These are phyloP conservation scores for Drosophila ananassae DNA, from an alignment of 1,140 invertebrate genomes.

Conservation along the genomic window DNA sequence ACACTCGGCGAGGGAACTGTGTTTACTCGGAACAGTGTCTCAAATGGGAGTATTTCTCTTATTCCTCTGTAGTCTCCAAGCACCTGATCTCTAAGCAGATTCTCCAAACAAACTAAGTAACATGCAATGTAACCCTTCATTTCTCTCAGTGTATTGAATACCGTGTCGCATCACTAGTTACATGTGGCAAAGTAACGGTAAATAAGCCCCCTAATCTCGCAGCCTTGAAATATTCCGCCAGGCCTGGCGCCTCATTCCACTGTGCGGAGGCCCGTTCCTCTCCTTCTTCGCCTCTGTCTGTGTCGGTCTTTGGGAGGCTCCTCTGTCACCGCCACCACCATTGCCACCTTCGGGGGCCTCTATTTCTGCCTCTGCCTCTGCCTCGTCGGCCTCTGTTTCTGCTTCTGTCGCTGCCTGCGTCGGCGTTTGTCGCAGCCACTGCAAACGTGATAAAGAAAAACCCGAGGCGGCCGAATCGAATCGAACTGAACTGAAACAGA, in stretches of 20 bases:
- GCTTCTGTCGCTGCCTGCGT: slow-evolving; percentile 7
- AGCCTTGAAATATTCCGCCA: slow-evolving; percentile 24
- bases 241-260: not conserved
- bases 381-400: not conserved
- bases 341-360: not conserved
- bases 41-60: not conserved
- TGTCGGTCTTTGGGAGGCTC: slow-evolving; percentile 16
- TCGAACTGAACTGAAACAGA: not conserved
- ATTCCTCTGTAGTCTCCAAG: too few relatives aligned
- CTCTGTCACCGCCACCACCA: not conserved
- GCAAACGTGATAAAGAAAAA: slow-evolving; percentile 81
- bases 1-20: not conserved
- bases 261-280: slow-evolving; percentile 6
- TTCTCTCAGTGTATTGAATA: not conserved
- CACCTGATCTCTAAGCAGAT: too few relatives aligned
- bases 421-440: slow-evolving; percentile 28
- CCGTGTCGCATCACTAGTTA: slow-evolving; percentile 11
- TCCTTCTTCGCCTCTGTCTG: not conserved
- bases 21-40: slow-evolving; percentile 2
- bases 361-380: slow-evolving; percentile 19
- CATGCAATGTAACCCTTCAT: too few relatives aligned
- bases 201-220: slow-evolving; percentile 11
- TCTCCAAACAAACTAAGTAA: too few relatives aligned
- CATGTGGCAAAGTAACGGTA: slow-evolving; percentile 23
- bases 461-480: slow-evolving; percentile 58